phyloP scores from a whole-genome alignment of 2,888 invertebrate genomes.

The Eristalis tenax region DNA sequence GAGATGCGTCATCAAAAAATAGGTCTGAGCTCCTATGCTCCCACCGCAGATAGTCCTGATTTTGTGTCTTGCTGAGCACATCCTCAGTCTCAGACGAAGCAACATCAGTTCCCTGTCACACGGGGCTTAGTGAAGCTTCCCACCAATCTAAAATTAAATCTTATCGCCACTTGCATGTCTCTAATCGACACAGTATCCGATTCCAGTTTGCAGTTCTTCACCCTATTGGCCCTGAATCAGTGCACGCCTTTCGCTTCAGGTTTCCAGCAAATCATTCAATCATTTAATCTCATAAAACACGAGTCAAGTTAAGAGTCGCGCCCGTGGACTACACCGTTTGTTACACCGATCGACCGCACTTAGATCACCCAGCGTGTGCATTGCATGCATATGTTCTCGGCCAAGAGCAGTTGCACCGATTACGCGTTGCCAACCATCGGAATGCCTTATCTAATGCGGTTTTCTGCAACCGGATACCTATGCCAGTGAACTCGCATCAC shows the following conservation, averaged over 20 bases:
- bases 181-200: too few species aligned
- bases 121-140: too few species aligned
- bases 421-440: background rate
- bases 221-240: too few species aligned
- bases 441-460: conserved; percentile 27
- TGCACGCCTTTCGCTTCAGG: background rate
- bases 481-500: background rate
- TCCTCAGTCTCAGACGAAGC: too few species aligned
- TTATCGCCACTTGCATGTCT: too few species aligned
- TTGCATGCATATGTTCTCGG: background rate
- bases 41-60: too few species aligned
- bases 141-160: too few species aligned
- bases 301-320: background rate
- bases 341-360: background rate
- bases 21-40: too few species aligned
- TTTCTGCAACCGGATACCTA: conserved; percentile 2
- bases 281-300: background rate
- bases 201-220: too few species aligned
- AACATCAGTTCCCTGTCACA: too few species aligned
- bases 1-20: too few species aligned
- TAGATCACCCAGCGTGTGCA: background rate
- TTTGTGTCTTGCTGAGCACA: too few species aligned
- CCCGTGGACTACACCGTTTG: background rate
- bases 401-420: background rate
- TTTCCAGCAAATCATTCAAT: background rate